Evolutionary conservation across 2,888 invertebrate species (phyloP), one percentile per base, ranked within the genome.

Genomic region (Brachypalpus laphriformis): DNA sequence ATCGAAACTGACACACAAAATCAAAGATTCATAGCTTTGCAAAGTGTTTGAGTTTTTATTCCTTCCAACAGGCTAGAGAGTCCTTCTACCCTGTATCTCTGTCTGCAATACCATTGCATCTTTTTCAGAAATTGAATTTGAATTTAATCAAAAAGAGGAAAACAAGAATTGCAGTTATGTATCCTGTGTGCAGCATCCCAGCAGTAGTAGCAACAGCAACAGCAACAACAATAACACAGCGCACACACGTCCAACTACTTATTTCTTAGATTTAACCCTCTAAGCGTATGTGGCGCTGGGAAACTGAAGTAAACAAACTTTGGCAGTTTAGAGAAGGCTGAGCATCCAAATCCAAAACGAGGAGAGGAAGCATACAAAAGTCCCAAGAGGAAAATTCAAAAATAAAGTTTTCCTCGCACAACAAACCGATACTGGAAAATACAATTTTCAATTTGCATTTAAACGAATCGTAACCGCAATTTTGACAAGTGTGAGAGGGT

Each of bases 391-490:
- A 72, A 82, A 77, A 82, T 82, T 82, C 82, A 68, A 68, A 77
- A 77, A 85, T 85, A 85, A 75, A 71, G 65, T 75, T 75, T 76
- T 65, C 59, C 65, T 71, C 65, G 45, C 75, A 72, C 70, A 75
- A 71, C 70, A 85, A 80, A 76, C 85, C 81, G 80, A 81, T 85
- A 71, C 71, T 65, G 68, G 74, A 65, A 81, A 80, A 85, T 85
- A 81, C 75, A 75, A 85, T 85, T 85, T 85, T 85, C 83, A 85
- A 85, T 85, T 85, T 85, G 85, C 85, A 85, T 85, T 85, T 85
- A 85, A 85, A 85, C 85, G 85, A 85, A 85, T 85, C 70, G 85
- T 81, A 85, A 81, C 85, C 85, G 66, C 80, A 81, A 85, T 85
- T 85, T 81, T 85, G 85, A 85, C 85, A 85, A 85, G 81, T 85